phyloP scores from a whole-genome alignment of 2,888 invertebrate species.

The Eueremaeus valkanovi region DNA sequence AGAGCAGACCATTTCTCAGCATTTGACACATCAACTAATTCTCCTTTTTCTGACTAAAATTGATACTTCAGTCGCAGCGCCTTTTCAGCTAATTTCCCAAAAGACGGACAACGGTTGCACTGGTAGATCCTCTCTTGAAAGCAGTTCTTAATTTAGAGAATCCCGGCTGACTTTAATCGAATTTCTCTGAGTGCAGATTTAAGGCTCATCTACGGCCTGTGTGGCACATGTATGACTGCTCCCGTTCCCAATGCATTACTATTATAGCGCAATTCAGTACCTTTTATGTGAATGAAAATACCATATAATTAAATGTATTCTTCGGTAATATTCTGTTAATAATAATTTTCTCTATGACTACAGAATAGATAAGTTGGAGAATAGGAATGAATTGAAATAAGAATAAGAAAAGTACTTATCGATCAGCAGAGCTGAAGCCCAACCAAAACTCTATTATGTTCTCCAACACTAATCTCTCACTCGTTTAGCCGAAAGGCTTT shows the following conservation, averaged over 20 bases:
- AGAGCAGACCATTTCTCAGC: slow-evolving; percentile 6
- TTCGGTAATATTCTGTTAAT: slow-evolving; percentile 16
- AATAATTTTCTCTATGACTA: neutral
- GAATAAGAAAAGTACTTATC: neutral
- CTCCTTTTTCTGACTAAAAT: neutral
- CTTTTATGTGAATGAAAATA: slow-evolving; percentile 1
- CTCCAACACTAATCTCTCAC: neutral
- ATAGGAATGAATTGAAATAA: neutral
- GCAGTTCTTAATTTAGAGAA: slow-evolving; percentile 35
- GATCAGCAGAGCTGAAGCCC: neutral
- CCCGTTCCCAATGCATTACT: neutral
- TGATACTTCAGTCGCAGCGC: slow-evolving; percentile 14
- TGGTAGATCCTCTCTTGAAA: slow-evolving; percentile 26
- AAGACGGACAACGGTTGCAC: slow-evolving; percentile 10
- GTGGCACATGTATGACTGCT: neutral
- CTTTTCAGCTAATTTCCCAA: slow-evolving; percentile 32
- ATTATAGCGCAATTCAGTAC: slow-evolving; percentile 16
- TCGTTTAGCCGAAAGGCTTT: slow-evolving; percentile 8
- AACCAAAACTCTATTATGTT: neutral
- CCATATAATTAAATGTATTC: slow-evolving; percentile 21
- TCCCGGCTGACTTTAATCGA: slow-evolving; percentile 33
- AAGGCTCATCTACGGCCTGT: neutral
- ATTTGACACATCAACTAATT: slow-evolving; percentile 34
- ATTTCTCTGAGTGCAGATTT: slow-evolving; percentile 2
- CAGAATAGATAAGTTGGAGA: neutral